Evolutionary conservation across 2,113 vertebrate genomes (phyloP).

Genomic region (Myotis yumanensis): DNA sequence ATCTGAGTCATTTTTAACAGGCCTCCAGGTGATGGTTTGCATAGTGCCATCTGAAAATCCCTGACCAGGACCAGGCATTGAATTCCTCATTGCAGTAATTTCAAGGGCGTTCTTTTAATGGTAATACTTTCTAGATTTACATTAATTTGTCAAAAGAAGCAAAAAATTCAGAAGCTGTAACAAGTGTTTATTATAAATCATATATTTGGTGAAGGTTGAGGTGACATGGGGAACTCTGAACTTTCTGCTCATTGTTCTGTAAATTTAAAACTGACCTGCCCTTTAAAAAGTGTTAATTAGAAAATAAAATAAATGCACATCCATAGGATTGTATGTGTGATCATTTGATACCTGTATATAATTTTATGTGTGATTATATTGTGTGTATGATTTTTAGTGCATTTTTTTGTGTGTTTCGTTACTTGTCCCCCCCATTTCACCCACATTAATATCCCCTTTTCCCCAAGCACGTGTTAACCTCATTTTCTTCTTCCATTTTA

Average conservation of each 20-base stretch:
- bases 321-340: not conserved
- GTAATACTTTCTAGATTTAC: not conserved
- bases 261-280: not conserved
- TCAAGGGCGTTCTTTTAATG: not conserved
- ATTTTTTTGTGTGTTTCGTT: not conserved
- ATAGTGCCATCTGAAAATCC: conserved; percentile 2
- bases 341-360: not conserved
- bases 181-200: not conserved
- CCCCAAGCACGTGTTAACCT: not conserved
- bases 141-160: not conserved
- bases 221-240: not conserved
- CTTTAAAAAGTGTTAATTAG: not conserved
- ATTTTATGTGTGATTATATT: not conserved
- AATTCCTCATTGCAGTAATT: not conserved
- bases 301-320: not conserved
- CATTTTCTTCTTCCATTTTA: not conserved
- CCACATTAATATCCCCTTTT: not conserved
- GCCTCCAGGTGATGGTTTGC: not conserved
- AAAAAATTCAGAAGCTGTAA: not conserved
- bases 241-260: conserved; percentile 7
- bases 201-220: not conserved
- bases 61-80: not conserved
- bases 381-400: not conserved
- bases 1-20: not conserved
- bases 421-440: not conserved